Base-by-base conservation (phyloP, 1,140 invertebrate species). In the Cotesia glomerata region DNA sequence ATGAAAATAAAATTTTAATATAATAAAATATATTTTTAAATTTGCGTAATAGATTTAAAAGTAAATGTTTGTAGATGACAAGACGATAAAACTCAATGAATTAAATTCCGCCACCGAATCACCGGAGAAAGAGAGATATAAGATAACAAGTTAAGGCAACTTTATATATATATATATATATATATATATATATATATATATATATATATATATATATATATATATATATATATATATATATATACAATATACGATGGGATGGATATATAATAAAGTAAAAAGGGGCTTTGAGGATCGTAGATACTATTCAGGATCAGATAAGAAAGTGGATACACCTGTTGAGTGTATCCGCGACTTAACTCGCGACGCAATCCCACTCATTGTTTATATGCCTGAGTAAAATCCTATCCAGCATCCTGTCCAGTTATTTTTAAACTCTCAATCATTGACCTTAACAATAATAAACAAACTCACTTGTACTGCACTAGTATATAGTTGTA, bases 31-130 rank as follows among this genome's bases (percentile, higher is more conserved):
- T 9, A 7, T 9, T 9, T 56, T 56, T 13, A 14, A 56, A 56
- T 13, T 18, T 56, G 52, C 52, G 52, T 56, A 45, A 14, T 36
- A 69, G 61, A 71, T 1, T 51, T 56, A 65, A 2, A 64, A 58
- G 71, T 13, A 54, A 52, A 70, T 51, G 52, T 65, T 52, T 65
- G 67, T 49, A 73, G 71, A 79, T 77, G 65, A 4, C 64, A 67
- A 68, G 61, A 79, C 4, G 39, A 77, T 73, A 76, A 68, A 56
- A 45, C 39, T 66, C 34, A 62, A 71, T 78, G 72, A 73, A 75
- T 74, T 61, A 58, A 70, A 79, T 78, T 80, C 74, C 74, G 71
- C 71, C 74, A 77, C 70, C 66, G 78, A 79, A 78, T 79, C 56
- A 64, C 18, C 69, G 73, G 39, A 45, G 39, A 45, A 45, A 45